phyloP scores from a whole-genome alignment of 2,797 vertebrate species.

The Phrynocephalus vlangalii region DNA sequence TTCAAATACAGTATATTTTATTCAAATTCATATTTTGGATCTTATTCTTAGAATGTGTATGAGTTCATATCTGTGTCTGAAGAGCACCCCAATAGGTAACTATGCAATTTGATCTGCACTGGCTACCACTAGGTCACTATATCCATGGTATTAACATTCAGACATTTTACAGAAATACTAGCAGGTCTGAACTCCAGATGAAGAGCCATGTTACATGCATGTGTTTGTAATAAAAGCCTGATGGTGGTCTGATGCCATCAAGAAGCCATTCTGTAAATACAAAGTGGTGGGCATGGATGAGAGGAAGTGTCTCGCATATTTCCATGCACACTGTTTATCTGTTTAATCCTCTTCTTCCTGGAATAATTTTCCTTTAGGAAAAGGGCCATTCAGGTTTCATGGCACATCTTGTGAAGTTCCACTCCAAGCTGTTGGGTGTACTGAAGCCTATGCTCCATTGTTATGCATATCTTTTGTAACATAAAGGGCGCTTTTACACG shows the following conservation, averaged over 20 bases:
- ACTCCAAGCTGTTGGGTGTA: neutral
- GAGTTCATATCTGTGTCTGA: neutral
- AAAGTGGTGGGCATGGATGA: neutral
- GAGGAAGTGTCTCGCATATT: neutral
- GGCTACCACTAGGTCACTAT: neutral
- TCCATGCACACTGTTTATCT: neutral
- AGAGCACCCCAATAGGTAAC: neutral
- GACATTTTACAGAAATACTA: neutral
- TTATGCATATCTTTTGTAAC: neutral
- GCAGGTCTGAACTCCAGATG: neutral
- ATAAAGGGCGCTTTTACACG: too few species aligned
- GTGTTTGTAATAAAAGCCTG: neutral
- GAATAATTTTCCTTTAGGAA: neutral
- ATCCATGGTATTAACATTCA: neutral
- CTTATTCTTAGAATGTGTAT: too few species aligned
- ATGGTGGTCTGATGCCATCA: neutral
- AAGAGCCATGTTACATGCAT: neutral
- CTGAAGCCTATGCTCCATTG: neutral
- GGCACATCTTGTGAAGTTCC: neutral
- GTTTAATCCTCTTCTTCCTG: neutral
- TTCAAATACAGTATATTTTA: too few species aligned
- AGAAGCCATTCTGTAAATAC: neutral
- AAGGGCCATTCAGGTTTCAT: neutral
- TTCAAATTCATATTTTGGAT: too few species aligned
- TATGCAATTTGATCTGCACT: neutral